Evolutionary conservation across 30 jellyfish, hydroid and myxozoan species (phyloP), one percentile per base, ranked within the genome.

Genomic region (Aurelia coerulea): DNA sequence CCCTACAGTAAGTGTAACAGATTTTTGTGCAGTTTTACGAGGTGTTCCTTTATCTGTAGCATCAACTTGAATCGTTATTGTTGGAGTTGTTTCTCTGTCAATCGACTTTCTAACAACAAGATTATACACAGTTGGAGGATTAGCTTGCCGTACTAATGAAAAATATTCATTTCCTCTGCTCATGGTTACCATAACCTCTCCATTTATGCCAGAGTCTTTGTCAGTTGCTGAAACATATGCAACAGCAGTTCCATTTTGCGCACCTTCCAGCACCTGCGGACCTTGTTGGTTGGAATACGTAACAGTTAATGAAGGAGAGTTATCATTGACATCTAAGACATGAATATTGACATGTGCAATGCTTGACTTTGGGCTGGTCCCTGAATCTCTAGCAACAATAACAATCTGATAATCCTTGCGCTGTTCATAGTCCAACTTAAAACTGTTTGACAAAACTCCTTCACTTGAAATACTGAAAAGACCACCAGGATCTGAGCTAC

Each of bases 11-110:
- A 95, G 33, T 16, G 69, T 23, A 59, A 77, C 54, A 11, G 60
- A 34, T 62, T 59, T 42, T 33, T 34, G 62, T 11, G 96, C 64
- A 2, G 75, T 49, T 32, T 69, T 46, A 13, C 88, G 91, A 35
- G 99, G 97, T n/a, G 16, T 12, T 19, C 97, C 97, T 52, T 65
- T 79, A 76, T 95, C 99, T 41, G 73, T 74, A 10, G 97, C 99
- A 35, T 34, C 67, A 13, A 95, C 77, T 16, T 13, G 62, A 11
- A 95, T 33, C 14, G 39, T 5, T 23, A 89, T 39, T 62, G 74
- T 87, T 16, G 97, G 97, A 4, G 92, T 79, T 18, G 15, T 50
- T 71, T 95, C 99, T 58, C 99, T 65, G 81, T 95, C 99, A 62
- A 95, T 95, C 17, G 54, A 60, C n/a, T 88, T 68, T 46, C 39